Percentiles rank a stretch among this genome's conserved stretches.
Evolutionary conservation across 23 tunicate species (phyloP).

Genomic region (Phallusia fumigata): DNA sequence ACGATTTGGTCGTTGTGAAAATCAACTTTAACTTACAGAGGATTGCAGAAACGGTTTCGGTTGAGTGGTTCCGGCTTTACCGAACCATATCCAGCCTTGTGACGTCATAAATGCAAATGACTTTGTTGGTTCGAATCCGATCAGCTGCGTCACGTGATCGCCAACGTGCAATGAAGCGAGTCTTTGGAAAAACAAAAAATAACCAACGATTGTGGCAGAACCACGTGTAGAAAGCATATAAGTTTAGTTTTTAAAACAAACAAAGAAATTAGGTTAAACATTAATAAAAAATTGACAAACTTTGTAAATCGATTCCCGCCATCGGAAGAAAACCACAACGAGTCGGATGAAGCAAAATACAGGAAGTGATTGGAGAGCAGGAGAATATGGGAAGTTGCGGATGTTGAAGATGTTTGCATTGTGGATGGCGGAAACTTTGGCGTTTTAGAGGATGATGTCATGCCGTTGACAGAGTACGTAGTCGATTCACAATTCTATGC

Average conservation of each 20-base stretch:
- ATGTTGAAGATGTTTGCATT: background rate
- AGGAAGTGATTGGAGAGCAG: background rate
- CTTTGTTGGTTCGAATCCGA: slow-evolving; percentile 6
- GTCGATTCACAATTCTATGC: background rate
- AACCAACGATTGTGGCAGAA: too few relatives aligned
- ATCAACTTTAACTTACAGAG: background rate
- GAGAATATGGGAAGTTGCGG: background rate
- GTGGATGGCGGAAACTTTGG: background rate
- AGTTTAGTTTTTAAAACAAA: too few relatives aligned
- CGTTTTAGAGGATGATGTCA: background rate
- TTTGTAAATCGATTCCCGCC: background rate
- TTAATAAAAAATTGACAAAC: background rate
- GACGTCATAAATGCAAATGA: slow-evolving; percentile 7
- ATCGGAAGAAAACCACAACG: background rate
- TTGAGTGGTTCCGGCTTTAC: background rate
- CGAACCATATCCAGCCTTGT: slow-evolving; percentile 3
- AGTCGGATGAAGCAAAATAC: background rate
- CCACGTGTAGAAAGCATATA: too few relatives aligned
- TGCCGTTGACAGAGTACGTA: background rate
- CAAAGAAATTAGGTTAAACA: too few relatives aligned
- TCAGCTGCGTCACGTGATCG: background rate
- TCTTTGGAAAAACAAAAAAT: background rate
- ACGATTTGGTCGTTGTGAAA: too few relatives aligned
- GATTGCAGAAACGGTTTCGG: background rate
- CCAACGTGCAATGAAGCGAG: background rate